Conservation (phyloP, 1,140 invertebrate genomes). For the Drosophila kepulauana region DNA sequence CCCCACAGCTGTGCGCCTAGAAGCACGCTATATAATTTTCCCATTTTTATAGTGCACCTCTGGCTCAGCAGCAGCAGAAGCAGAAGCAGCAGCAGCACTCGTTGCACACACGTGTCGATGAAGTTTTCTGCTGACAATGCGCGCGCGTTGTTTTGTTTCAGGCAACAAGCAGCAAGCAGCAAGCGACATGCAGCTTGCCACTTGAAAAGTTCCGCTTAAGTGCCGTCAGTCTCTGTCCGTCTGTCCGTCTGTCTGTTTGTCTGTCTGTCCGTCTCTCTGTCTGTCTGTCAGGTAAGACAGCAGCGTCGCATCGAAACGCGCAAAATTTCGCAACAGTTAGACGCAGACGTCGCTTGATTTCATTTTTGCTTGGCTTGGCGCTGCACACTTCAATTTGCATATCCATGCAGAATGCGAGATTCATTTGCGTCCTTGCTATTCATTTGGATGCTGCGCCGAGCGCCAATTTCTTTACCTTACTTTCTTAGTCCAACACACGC, state of each 20-base stretch:
- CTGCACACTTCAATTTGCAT: slow-evolving; percentile 53
- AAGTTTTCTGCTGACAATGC: slow-evolving; percentile 76
- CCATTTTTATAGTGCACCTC: slow-evolving; percentile 73
- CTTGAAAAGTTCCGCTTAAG: slow-evolving; percentile 35
- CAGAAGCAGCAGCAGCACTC: neutral
- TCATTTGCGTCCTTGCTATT: slow-evolving; percentile 39
- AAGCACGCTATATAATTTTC: slow-evolving; percentile 73
- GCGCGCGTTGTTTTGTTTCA: slow-evolving; percentile 41
- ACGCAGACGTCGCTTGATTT: slow-evolving; percentile 42
- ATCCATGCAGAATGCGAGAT: slow-evolving; percentile 14
- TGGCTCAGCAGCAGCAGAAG: slow-evolving; percentile 10
- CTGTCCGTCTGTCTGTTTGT: neutral
- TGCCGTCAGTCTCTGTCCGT: slow-evolving; percentile 3
- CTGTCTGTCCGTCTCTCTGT: neutral
- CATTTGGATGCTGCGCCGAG: slow-evolving; percentile 20
- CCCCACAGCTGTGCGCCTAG: slow-evolving; percentile 23
- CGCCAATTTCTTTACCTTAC: slow-evolving; percentile 31
- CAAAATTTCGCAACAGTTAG: slow-evolving; percentile 36
- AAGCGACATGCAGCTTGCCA: slow-evolving; percentile 26
- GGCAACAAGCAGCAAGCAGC: slow-evolving; percentile 21
- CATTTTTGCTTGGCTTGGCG: slow-evolving; percentile 25
- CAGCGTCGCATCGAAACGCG: slow-evolving; percentile 19
- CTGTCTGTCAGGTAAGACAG: neutral
- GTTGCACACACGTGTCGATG: slow-evolving; percentile 33
- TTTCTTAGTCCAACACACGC: slow-evolving; percentile 26